Evolutionary conservation across 2,797 vertebrate genomes (phyloP), one percentile per base, ranked within the genome.

Genomic region (Kryptopterus vitreolus): DNA sequence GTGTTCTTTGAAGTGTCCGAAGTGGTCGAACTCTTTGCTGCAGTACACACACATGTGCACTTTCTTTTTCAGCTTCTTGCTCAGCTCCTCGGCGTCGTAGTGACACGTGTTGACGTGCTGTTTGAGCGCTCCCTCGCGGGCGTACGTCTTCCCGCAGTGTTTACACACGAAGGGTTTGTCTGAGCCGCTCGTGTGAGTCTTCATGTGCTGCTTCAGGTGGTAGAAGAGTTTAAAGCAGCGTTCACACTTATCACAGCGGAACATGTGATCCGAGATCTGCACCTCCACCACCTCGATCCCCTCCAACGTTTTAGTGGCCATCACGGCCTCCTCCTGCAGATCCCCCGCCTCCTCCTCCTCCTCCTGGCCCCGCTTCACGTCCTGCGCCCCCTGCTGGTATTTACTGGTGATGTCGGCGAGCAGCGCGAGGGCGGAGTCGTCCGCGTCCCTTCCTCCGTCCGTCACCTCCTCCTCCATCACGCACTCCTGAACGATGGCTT

Each of bases 1-100:
- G 83, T 99, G 98, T 81, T 99, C 98, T 92, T 99, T 99, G 91
- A 98, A 99, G 89, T 99, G 98, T n/a, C 98, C 98, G 18, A 99
- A 98, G 89, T 99, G 98, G 85, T 99, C 97, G 87, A 99, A 99
- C 86, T 97, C 95, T 87, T 99, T 99, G 55, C 96, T 95, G 85
- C 98, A 99, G 88, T 98, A 98, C 88, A 97, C 96, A 90, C 98
- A 99, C 82, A 97, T 88, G 9, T 99, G 98, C 87, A 98, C 96
- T 91, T 97, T 98, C 92, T 98, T 98, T 89, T 95, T 95, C 87
- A 96, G 96, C 87, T 95, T 95, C 85, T 92, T 96, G 83, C 92
- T 94, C 66, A 94, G 92, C 91, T 96, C 95, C 91, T 96, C 96
- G 24, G 95, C 95, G 35, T 99, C 96, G 15, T 94, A 95, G 87